Evolutionary conservation across 2,113 vertebrate species (phyloP).

Genomic region (Lepus americanus): DNA sequence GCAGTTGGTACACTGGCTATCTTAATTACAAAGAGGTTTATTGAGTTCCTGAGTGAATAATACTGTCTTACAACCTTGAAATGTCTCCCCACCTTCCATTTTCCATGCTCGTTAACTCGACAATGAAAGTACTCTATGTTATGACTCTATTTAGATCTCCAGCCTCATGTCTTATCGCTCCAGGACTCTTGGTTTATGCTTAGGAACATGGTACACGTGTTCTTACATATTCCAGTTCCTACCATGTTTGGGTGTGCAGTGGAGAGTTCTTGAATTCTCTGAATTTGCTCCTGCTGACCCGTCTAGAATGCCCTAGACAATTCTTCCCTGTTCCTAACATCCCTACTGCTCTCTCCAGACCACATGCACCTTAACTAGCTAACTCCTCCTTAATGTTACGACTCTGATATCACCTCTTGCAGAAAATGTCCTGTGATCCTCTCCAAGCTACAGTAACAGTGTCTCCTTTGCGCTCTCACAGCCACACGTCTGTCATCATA

Average conservation of each 20-base stretch:
- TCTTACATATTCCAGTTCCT: not conserved
- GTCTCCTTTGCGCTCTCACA: too few species aligned
- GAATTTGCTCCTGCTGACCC: not conserved
- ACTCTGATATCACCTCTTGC: not conserved
- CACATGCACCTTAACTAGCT: not conserved
- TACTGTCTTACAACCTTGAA: not conserved
- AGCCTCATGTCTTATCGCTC: not conserved
- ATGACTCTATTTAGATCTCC: not conserved
- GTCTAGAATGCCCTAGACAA: not conserved
- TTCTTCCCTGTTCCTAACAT: not conserved
- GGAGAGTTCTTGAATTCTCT: not conserved
- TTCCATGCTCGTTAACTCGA: not conserved
- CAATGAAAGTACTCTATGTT: not conserved
- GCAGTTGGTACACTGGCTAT: not conserved
- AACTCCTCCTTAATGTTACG: not conserved
- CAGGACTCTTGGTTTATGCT: not conserved
- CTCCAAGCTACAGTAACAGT: not conserved
- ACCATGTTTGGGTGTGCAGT: not conserved
- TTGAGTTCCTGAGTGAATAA: not conserved
- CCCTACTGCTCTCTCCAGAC: not conserved
- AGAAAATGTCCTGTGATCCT: not conserved
- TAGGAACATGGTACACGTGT: not conserved
- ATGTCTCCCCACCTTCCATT: not conserved
- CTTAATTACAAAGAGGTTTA: not conserved
- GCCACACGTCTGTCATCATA: not conserved